These are phyloP conservation scores for Octomys mimax DNA, from an alignment of 2,797 vertebrate species.

Conservation along the genomic window DNA sequence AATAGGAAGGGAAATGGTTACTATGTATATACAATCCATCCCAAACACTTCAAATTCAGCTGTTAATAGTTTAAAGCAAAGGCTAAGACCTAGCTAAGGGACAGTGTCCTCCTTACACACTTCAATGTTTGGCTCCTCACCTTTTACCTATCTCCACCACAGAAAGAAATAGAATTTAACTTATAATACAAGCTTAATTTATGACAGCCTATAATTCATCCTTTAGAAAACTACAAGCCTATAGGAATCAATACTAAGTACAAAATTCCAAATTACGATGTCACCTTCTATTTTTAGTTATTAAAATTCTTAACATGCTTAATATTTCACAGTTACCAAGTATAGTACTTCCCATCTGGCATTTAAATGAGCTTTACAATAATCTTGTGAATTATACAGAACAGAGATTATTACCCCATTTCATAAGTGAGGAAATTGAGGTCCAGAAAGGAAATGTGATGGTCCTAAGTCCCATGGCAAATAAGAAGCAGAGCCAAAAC, in stretches of 20 bases:
- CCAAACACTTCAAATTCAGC: not conserved
- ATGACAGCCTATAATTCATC: not conserved
- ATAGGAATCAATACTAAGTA: not conserved
- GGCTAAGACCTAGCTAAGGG: not conserved
- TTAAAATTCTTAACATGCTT: constrained; percentile 26
- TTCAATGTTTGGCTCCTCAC: not conserved
- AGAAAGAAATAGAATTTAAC: constrained; percentile 17
- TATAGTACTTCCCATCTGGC: not conserved
- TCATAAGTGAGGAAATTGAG: not conserved
- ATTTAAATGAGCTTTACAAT: constrained; percentile 28
- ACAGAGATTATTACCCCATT: constrained; percentile 12
- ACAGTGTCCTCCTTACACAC: not conserved
- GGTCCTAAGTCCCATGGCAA: not conserved
- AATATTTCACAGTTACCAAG: constrained; percentile 12
- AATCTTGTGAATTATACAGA: not conserved
- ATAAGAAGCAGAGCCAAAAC: not conserved
- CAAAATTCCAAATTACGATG: constrained; percentile 34
- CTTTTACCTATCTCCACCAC: not conserved
- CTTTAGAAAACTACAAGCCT: not conserved
- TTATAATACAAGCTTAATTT: constrained; percentile 1
- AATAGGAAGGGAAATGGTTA: not conserved
- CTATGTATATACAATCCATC: not conserved
- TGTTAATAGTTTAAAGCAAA: not conserved
- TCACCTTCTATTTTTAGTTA: not conserved
- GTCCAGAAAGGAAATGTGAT: not conserved